phyloP scores from a whole-genome alignment of 2,797 vertebrate genomes.

The Poliocrania exsul region DNA sequence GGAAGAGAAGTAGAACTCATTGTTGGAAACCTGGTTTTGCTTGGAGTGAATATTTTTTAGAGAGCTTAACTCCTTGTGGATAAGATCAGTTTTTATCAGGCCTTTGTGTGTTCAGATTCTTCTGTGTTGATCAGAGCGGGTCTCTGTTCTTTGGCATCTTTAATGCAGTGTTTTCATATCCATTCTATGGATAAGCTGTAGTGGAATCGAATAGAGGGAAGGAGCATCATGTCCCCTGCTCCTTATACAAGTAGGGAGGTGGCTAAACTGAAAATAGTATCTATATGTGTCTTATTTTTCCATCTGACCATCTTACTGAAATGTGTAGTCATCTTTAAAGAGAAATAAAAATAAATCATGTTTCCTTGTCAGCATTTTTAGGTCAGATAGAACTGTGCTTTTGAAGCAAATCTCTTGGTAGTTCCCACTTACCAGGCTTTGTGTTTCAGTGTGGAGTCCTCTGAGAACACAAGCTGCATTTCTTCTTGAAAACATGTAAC shows the following conservation, averaged over 20 bases:
- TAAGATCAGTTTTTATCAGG: background rate
- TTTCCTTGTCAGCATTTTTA: background rate
- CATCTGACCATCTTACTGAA: background rate
- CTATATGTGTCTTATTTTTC: background rate
- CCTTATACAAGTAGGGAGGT: background rate
- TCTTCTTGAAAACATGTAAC: background rate
- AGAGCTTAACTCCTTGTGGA: background rate
- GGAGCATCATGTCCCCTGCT: background rate
- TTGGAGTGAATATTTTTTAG: background rate
- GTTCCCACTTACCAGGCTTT: background rate
- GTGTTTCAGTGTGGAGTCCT: background rate
- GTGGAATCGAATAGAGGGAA: background rate
- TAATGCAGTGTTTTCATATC: background rate
- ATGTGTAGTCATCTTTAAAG: background rate
- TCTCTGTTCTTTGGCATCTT: background rate
- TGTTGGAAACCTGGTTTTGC: background rate
- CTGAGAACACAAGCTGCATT: background rate
- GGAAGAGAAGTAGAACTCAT: background rate
- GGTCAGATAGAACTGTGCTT: background rate
- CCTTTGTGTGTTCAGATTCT: background rate
- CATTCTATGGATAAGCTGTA: background rate
- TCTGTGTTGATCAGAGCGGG: background rate
- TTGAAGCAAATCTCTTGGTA: background rate
- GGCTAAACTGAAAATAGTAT: background rate
- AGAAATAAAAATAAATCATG: background rate